Base-by-base conservation (phyloP, 2,797 vertebrate species). In the Merluccius polli region DNA sequence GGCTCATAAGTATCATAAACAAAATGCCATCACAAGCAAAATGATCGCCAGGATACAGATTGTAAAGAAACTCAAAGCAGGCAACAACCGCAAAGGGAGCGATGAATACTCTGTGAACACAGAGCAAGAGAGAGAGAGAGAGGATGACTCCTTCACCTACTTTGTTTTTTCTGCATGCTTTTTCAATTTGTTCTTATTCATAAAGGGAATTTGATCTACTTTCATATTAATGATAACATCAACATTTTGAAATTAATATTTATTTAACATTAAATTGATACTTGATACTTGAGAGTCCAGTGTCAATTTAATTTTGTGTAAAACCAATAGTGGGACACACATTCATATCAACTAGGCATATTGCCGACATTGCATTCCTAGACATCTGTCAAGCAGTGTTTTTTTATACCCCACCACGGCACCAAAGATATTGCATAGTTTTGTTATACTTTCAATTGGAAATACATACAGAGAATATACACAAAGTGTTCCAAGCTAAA, bases 21-120 rank as follows among this genome's bases (percentile, higher is more conserved):
- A 65, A 65, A 65, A 65, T 27, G 59, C n/a, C 24, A 12, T 27
- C 59, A 27, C 59, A 27, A 65, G 59, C 59, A 65, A 27, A 65
- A 65, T 16, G 59, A 24, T 65, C 59, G 5, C 59, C 59, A 24
- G 59, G 59, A 24, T 24, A 27, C 59, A 65, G n/a, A 65, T 27
- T 65, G 59, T 65, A 65, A 65, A 65, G 9, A 65, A 27, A 24
- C n/a, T 27, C 59, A 65, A 65, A 24, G 59, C 59, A 27, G 59
- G 59, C 59, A 24, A 65, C 59, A 65, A 65, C 59, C 24, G n/a
- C 59, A 65, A 65, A 65, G 59, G 59, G 59, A 65, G 59, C 21
- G 6, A 24, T 59, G 52, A 24, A 59, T 24, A 24, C 21, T 24
- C 52, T 59, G 48, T n/a, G 7, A n/a, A n/a, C 52, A 59, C 21